Conservation (phyloP, 2,113 vertebrate species). For the Gambusia affinis region DNA sequence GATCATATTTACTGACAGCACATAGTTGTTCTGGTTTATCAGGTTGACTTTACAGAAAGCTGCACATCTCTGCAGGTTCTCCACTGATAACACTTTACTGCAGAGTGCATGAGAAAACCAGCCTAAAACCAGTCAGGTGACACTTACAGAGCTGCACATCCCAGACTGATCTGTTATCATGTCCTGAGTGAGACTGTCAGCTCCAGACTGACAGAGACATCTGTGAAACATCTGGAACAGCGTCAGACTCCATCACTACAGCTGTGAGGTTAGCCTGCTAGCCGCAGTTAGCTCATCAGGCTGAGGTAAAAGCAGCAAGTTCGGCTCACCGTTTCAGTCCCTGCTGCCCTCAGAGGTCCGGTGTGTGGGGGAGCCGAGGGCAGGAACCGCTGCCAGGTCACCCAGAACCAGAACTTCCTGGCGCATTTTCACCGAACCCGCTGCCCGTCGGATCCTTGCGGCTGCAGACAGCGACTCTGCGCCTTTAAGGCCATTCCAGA, state of each 20-base stretch:
- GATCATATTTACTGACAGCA: not conserved
- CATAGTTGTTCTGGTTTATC: not conserved
- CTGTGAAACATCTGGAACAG: not conserved
- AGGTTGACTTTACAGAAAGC: not conserved
- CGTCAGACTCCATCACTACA: conserved; percentile 26
- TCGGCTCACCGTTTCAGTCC: conserved; percentile 56
- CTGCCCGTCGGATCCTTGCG: conserved; percentile 27
- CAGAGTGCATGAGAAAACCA: conserved; percentile 33
- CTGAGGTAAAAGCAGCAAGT: not conserved
- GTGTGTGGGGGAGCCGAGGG: conserved; percentile 21
- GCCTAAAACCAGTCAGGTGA: conserved; percentile 13
- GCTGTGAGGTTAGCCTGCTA: conserved; percentile 69
- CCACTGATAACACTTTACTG: not conserved
- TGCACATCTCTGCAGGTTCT: not conserved
- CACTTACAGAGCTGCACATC: not conserved
- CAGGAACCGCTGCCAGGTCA: conserved; percentile 19
- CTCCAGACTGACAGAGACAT: not conserved
- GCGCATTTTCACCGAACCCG: conserved; percentile 36
- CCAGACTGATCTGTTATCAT: rapidly evolving
- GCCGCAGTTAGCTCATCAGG: conserved; percentile 35
- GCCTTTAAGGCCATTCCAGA: conserved; percentile 77
- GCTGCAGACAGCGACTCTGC: conserved; percentile 61
- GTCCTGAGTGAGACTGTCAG: not conserved
- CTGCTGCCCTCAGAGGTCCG: conserved; percentile 7
- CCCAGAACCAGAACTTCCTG: conserved; percentile 31